Conservation (phyloP, 2,797 vertebrate genomes). For the Nyctibius grandis region DNA sequence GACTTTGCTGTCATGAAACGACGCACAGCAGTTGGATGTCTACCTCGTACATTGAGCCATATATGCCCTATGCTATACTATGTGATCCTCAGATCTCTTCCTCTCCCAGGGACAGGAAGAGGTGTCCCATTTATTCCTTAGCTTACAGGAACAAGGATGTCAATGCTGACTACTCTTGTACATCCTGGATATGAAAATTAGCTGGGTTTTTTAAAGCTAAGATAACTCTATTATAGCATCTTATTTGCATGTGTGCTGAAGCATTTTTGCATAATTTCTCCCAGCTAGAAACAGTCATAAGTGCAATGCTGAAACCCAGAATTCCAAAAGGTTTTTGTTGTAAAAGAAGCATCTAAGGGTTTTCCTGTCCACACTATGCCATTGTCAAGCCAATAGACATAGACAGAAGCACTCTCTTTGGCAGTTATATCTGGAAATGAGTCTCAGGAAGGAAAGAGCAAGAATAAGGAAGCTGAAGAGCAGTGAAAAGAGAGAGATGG, state of each 20-base stretch:
- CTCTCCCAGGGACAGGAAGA: not conserved
- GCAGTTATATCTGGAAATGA: not conserved
- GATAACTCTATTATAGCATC: not conserved
- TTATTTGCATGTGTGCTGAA: not conserved
- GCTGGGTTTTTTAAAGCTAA: not conserved
- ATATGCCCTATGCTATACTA: fast-evolving
- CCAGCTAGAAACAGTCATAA: not conserved
- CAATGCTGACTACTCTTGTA: not conserved
- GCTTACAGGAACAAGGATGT: not conserved
- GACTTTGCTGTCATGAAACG: not conserved
- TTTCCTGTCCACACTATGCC: not conserved
- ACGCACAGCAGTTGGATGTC: fast-evolving
- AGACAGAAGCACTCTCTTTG: not conserved
- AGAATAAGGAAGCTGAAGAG: not conserved
- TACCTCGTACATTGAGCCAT: fast-evolving
- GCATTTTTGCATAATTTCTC: not conserved
- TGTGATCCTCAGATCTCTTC: not conserved
- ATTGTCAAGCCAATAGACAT: not conserved
- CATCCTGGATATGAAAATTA: constrained; percentile 12
- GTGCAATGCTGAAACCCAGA: not conserved
- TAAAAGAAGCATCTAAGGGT: not conserved
- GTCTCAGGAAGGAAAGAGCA: not conserved
- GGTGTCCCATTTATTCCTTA: not conserved
- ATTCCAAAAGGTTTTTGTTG: not conserved
- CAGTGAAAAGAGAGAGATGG: not conserved